Evolutionary conservation across 2,113 vertebrate species (phyloP).

Genomic region (Alethe castanea): DNA sequence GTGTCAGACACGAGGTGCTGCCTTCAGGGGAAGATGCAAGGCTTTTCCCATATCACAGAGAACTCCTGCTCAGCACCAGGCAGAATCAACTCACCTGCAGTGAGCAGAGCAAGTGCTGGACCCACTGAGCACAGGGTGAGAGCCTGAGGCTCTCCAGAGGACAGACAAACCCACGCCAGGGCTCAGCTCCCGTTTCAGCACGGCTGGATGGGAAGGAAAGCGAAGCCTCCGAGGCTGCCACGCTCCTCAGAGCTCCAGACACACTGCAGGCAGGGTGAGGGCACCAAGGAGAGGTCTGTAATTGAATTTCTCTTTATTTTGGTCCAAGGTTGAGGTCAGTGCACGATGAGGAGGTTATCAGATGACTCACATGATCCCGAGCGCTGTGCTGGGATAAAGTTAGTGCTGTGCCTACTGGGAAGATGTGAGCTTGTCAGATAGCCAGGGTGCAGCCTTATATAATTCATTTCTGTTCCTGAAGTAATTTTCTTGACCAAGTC

Average conservation of each 20-base stretch:
- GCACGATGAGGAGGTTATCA: conserved; percentile 48
- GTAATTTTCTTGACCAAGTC: conserved; percentile 29
- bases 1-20: background rate
- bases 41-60: background rate
- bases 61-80: background rate
- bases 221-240: background rate
- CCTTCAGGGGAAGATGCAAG: background rate
- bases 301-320: conserved; percentile 68
- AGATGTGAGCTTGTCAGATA: conserved; percentile 41
- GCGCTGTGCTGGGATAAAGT: conserved; percentile 36
- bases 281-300: conserved; percentile 3
- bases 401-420: conserved; percentile 46
- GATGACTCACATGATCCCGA: conserved; percentile 46
- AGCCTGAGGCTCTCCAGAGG: background rate
- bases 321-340: conserved; percentile 63
- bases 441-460: conserved; percentile 30
- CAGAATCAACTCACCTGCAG: background rate
- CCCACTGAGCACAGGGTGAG: background rate
- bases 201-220: background rate
- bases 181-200: background rate
- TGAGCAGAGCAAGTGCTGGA: background rate
- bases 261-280: background rate
- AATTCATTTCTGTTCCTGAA: conserved; percentile 50
- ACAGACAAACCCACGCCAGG: background rate
- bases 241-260: background rate